Evolutionary conservation across 1,140 invertebrate species (phyloP), one percentile per base, ranked within the genome.

Genomic region (Drosophila simulans): DNA sequence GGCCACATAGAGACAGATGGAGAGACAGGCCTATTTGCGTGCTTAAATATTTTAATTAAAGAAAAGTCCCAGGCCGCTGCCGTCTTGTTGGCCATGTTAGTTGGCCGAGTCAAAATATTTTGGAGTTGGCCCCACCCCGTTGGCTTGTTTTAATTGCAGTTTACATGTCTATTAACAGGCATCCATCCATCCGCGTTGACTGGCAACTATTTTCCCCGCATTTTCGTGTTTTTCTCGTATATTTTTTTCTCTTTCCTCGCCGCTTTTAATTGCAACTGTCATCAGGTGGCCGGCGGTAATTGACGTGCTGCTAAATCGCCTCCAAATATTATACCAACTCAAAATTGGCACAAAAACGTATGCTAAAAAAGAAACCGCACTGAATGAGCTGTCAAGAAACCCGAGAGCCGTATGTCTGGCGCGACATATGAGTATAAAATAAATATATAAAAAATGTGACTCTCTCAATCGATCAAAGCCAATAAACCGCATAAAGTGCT

Each of bases 41-140:
- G 82, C 79, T 83, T 79, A 86, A 86, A 88, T 86, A 86, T 86
- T 86, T 86, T 86, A 86, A 86, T 86, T 86, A 88, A 88, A 79
- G 71, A 71, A 82, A 59, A 74, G 64, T 42, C 54, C 46, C 77
- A 15, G 66, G 40, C 74, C 65, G 58, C 17, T 17, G 17, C 59
- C 7, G 31, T 31, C 31, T 31, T 10, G 7, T 31, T 31, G 51
- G 17, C 37, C 60, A 65, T 35, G 52, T 56, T 49, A 69, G 52
- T 27, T 35, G 55, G 55, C 12, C 25, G 45, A 70, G 43, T 85
- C 81, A 85, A 84, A 84, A 85, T 84, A 84, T 84, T 84, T 84
- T 77, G 60, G 74, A 57, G 40, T 31, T 37, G 35, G 35, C 45
- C 22, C 56, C 48, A 46, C 56, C 68, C 46, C 52, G 10, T 57